Evolutionary conservation across 2,797 vertebrate genomes (phyloP).

Genomic region (Champsocephalus gunnari): DNA sequence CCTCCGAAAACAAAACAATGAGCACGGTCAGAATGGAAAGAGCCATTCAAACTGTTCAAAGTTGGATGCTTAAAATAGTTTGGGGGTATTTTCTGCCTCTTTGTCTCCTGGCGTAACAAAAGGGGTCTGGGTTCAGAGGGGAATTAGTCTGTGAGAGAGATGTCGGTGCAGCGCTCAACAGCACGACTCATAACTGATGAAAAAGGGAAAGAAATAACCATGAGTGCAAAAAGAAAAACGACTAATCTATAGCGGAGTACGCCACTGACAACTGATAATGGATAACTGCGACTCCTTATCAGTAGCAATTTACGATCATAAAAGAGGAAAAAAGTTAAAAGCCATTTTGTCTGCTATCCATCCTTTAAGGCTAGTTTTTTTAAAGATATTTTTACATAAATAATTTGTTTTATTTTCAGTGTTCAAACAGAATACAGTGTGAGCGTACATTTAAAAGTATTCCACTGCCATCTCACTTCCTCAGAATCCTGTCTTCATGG

Average conservation of each 20-base stretch:
- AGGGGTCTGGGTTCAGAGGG: conserved; percentile 10
- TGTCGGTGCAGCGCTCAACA: conserved; percentile 59
- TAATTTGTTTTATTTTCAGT: conserved; percentile 86
- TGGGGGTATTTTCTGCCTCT: conserved; percentile 64
- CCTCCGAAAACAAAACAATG: conserved; percentile 65
- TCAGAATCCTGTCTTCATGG: conserved; percentile 28
- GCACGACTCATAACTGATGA: conserved; percentile 54
- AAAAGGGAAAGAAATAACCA: conserved; percentile 53
- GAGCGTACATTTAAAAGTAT: conserved; percentile 83
- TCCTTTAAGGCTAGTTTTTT: conserved; percentile 57
- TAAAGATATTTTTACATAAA: conserved; percentile 88
- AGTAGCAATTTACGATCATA: conserved; percentile 82
- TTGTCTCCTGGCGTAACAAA: conserved; percentile 56
- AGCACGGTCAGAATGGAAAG: conserved; percentile 60
- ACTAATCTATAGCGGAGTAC: conserved; percentile 32
- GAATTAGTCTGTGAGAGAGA: conserved; percentile 43
- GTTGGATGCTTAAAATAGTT: conserved; percentile 71
- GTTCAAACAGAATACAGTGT: conserved; percentile 94
- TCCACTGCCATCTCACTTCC: conserved; percentile 58
- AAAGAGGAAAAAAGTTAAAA: conserved; percentile 74
- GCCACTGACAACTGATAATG: conserved; percentile 40
- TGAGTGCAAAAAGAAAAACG: conserved; percentile 69
- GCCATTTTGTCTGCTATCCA: conserved; percentile 75
- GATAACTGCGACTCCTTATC: conserved; percentile 68
- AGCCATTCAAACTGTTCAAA: conserved; percentile 51